phyloP scores from a whole-genome alignment of 2,113 vertebrate genomes.

The Atlantisia rogersi region DNA sequence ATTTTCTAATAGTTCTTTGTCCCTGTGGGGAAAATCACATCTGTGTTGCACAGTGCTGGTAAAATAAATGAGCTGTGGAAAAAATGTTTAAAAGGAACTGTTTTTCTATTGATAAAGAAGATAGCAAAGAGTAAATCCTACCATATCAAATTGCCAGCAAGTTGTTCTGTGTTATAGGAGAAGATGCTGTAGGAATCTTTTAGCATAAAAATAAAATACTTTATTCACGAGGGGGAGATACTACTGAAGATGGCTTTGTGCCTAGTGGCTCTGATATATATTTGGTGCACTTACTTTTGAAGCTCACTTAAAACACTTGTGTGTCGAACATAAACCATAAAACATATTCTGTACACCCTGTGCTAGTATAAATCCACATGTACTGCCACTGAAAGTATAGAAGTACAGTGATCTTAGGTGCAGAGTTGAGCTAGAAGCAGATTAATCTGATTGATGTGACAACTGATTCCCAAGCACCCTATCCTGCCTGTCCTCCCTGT shows the following conservation, averaged over 20 bases:
- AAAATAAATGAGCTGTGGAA: neutral
- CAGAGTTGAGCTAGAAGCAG: neutral
- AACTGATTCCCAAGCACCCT: neutral
- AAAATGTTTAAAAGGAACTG: neutral
- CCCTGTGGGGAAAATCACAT: neutral
- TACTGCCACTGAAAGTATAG: neutral
- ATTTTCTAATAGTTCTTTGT: conserved; percentile 18
- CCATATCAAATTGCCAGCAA: neutral
- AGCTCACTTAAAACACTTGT: neutral
- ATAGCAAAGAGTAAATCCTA: neutral
- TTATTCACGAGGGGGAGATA: neutral
- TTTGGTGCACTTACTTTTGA: neutral
- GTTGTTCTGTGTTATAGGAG: neutral
- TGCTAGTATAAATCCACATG: neutral
- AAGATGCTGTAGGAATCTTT: neutral
- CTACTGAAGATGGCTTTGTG: neutral
- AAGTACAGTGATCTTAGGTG: neutral
- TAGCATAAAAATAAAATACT: neutral
- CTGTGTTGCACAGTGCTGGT: neutral
- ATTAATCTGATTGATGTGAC: neutral
- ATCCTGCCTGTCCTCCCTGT: rapidly evolving
- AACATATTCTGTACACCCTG: neutral
- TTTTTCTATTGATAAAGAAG: neutral
- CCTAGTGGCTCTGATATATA: neutral
- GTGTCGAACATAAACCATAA: neutral